Evolutionary conservation across 2,888 invertebrate species (phyloP), one percentile per base, ranked within the genome.

Genomic region (Sesia bembeciformis): DNA sequence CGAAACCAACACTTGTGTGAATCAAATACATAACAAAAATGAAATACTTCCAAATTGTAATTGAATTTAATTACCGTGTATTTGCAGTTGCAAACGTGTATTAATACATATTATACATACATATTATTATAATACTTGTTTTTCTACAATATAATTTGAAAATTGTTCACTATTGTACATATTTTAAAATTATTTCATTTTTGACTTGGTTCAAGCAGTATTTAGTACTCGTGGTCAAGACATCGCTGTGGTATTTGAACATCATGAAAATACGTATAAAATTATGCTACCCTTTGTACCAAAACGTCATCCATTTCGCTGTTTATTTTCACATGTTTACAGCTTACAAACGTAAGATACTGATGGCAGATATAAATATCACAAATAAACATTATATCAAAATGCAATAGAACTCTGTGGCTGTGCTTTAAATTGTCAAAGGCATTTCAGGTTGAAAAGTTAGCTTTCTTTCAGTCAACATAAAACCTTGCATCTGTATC

Each of bases 121-220:
- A 46, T 23, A 46, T 46, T 46, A 46, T 46, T n/a, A 4, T 46
- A 23, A 46, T 23, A 46, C 8, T 7, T 8, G 0, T 46, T 46
- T 8, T 8, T 46, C 46, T 46, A 46, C 8, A 46, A 46, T 6
- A 8, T 43, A 43, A 7, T n/a, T 3, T 3, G n/a, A 40, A 4
- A 40, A 3, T 3, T 38, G 8, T 5, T 40, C n/a, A 52, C 8
- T 52, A 40, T 52, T 4, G n/a, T n/a, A 40, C 7, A 52, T 38
- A 49, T 49, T 54, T 52, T 52, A 52, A 49, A 52, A 52, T 40
- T 23, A 49, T 52, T 52, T 54, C 54, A 52, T 54, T 23, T 52
- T 40, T 52, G 54, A 49, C n/a, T 51, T 40, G 46, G 38, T 46
- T 7, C 7, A 46, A 46, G 23, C 46, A 46, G 46, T 46, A 8